Evolutionary conservation across 1,140 invertebrate genomes (phyloP), one percentile per base, ranked within the genome.

Genomic region (Drosophila mojavensis): DNA sequence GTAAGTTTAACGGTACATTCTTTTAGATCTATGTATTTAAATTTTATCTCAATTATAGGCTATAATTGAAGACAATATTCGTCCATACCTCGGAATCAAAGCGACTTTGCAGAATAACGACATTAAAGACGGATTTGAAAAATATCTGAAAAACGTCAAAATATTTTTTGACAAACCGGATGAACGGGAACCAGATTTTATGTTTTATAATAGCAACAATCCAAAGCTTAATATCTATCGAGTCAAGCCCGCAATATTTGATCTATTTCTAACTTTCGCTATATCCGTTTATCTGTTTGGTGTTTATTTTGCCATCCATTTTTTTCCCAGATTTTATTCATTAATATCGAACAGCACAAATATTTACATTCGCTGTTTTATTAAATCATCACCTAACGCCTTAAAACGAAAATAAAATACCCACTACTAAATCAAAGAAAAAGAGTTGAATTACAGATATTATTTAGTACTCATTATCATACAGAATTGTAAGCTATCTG

Each of bases 221-320:
- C 96, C 97, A 5, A 94, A 93, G 39, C 94, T 99, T 76, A 97
- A 97, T 93, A 95, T 98, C 51, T 99, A 98, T 93, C 97, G 96
- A 93, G 98, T 99, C 5, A 99, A 99, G 91, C 98, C 98, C 75
- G 98, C 98, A 26, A 95, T 99, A 50, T 99, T 99, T 94, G 98
- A 99, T 94, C 95, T 99, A 43, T 96, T 99, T 75, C 94, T 99
- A 3, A 98, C 98, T 7, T 90, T 97, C 65, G 95, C 95, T 33
- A 99, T 99, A 89, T 93, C 95, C 41, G 93, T 95, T 7, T 99
- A 99, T 92, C 94, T 99, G 51, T 94, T 94, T 36, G 72, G 95
- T 6, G 94, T 99, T 10, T 99, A 98, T 92, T 94, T 98, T 50
- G 93, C 95, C 51, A 95, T 98, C 53, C 96, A 97, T 90, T 95